Evolutionary conservation across 1,140 invertebrate genomes (phyloP).

Genomic region (Aphidius ervi): DNA sequence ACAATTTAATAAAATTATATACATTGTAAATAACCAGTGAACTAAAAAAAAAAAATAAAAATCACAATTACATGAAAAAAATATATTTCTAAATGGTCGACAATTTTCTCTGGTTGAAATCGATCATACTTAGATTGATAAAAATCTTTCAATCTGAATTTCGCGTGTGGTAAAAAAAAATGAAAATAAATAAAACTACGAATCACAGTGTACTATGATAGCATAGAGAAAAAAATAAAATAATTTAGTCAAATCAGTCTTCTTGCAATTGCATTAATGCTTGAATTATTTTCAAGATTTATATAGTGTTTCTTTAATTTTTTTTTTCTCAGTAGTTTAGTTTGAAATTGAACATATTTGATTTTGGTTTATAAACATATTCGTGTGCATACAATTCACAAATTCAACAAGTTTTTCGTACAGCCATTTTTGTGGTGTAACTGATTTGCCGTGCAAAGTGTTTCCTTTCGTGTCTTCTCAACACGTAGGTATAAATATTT

Average conservation of each 20-base stretch:
- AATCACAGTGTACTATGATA: not conserved
- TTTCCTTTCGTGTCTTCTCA: slow-evolving; percentile 2
- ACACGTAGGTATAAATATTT: not conserved
- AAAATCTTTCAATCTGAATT: slow-evolving; percentile 12
- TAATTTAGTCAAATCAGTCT: too few relatives aligned
- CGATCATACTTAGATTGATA: slow-evolving; percentile 17
- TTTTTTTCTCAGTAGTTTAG: too few relatives aligned
- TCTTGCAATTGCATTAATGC: too few relatives aligned
- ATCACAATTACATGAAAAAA: too few relatives aligned
- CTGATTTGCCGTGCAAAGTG: slow-evolving; percentile 11
- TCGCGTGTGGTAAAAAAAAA: slow-evolving; percentile 4
- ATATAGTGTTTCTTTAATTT: too few relatives aligned
- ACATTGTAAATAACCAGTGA: too few relatives aligned
- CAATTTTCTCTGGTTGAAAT: not conserved
- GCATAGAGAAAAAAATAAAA: not conserved
- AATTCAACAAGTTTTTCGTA: slow-evolving; percentile 18
- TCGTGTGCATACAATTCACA: not conserved
- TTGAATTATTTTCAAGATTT: too few relatives aligned
- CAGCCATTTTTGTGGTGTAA: not conserved
- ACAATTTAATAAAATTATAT: too few relatives aligned
- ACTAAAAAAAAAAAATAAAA: too few relatives aligned
- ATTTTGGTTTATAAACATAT: not conserved
- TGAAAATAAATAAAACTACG: not conserved
- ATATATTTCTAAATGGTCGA: too few relatives aligned
- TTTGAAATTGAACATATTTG: too few relatives aligned